A percentile compares a stretch with the other conserved stretches of the same genome.
Conservation (phyloP, 2,113 vertebrate genomes). For the Corvus hawaiiensis region DNA sequence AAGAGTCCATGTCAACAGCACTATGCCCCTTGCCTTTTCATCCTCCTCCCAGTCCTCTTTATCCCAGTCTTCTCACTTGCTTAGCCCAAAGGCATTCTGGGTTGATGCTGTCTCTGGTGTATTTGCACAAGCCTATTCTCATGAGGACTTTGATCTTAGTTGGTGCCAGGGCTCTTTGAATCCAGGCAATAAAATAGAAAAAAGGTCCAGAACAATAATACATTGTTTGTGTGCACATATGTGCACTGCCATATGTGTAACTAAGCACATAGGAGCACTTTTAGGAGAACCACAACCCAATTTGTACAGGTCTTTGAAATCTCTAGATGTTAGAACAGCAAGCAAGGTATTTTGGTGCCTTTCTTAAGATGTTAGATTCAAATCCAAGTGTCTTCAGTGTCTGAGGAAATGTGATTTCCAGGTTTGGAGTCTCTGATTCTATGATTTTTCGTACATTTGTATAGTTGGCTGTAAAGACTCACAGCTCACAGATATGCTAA, state of each 20-base stretch:
- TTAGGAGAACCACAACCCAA: background rate
- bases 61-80: background rate
- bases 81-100: background rate
- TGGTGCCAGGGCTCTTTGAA: background rate
- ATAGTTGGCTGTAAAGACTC: background rate
- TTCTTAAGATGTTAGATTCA: background rate
- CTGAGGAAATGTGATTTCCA: background rate
- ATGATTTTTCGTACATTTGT: background rate
- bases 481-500: background rate
- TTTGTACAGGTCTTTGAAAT: background rate
- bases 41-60: background rate
- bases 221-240: background rate
- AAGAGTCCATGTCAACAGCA: background rate
- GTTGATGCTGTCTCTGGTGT: background rate
- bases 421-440: background rate
- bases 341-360: background rate
- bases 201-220: background rate
- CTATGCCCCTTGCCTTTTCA: background rate
- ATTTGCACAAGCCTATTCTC: background rate
- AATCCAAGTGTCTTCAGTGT: background rate
- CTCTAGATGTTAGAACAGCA: background rate
- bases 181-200: background rate
- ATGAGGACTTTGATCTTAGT: background rate
- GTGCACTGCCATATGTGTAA: background rate
- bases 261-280: background rate